Evolutionary conservation across 2,113 vertebrate genomes (phyloP), one percentile per base, ranked within the genome.

Genomic region (Hemicordylus capensis): DNA sequence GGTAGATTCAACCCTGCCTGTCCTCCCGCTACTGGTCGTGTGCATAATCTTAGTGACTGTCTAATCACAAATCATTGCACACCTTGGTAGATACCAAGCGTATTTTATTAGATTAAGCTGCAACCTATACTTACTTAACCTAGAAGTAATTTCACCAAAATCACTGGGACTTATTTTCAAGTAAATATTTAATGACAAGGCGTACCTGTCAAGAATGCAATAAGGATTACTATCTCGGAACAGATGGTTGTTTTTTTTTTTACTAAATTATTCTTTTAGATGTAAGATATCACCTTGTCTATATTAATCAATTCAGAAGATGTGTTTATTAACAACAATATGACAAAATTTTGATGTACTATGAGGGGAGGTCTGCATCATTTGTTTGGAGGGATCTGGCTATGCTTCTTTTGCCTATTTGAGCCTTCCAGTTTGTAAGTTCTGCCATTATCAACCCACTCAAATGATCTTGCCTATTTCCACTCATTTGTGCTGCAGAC

Each of bases 301-400:
- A 1, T 17, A 2, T 48, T n/a, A 67, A 59, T 56, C n/a, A 72
- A 61, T 56, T 88, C 22, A 72, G 24, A 81, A 72, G 37, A 86
- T 24, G 0, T 2, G 44, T 66, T 46, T 20, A 64, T 4, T 20
- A n/a, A 74, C 64, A 80, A 42, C 0, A 2, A 48, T 0, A 6
- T 6, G 31, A 14, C 39, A 73, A 44, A 48, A 34, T 10, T 48
- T 56, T 64, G 34, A 63, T 31, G 37, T 48, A 63, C 84, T 77
- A 69, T 0, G 42, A 44, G 24, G 34, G 46, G 20, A 22, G 17
- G 4, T 34, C 11, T 48, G 42, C 42, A 83, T 34, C 34, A 22
- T 7, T 66, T 58, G 8, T 70, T 74, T 37, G 37, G 74, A 67
- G 20, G 28, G 34, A 26, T 15, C 24, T 64, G 26, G 26, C 28